These are phyloP conservation scores for Formica exsecta DNA, from an alignment of 1,140 invertebrate genomes.

Conservation along the genomic window DNA sequence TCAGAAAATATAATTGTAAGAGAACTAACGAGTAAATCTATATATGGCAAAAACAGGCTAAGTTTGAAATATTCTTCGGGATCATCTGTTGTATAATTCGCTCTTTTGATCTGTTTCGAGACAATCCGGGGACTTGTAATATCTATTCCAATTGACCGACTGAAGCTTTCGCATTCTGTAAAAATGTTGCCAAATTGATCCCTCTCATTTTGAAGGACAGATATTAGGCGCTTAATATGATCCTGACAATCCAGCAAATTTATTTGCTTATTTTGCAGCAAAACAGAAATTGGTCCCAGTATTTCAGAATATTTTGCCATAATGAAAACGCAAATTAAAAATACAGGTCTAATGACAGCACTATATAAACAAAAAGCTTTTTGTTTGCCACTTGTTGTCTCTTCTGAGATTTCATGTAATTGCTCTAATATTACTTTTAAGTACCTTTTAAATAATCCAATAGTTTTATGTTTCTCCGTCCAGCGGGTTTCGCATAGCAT, in stretches of 20 bases:
- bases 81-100: too few species aligned
- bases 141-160: not conserved
- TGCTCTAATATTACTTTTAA: not conserved
- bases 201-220: not conserved
- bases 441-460: slow-evolving; percentile 5
- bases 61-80: too few species aligned
- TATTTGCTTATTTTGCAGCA: not conserved
- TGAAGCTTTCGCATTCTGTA: not conserved
- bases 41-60: too few species aligned
- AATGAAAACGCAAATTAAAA: not conserved
- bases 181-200: not conserved
- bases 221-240: not conserved
- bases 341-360: not conserved
- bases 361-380: not conserved
- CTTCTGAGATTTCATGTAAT: not conserved
- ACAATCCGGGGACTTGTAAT: too few species aligned
- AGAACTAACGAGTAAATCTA: too few species aligned
- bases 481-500: not conserved
- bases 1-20: too few species aligned
- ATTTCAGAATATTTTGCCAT: not conserved
- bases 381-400: not conserved
- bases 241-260: not conserved
- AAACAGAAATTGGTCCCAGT: not conserved
- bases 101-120: too few species aligned
- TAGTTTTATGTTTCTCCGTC: not conserved